Conservation (phyloP, 1,140 invertebrate species). For the Diuraphis noxia region DNA sequence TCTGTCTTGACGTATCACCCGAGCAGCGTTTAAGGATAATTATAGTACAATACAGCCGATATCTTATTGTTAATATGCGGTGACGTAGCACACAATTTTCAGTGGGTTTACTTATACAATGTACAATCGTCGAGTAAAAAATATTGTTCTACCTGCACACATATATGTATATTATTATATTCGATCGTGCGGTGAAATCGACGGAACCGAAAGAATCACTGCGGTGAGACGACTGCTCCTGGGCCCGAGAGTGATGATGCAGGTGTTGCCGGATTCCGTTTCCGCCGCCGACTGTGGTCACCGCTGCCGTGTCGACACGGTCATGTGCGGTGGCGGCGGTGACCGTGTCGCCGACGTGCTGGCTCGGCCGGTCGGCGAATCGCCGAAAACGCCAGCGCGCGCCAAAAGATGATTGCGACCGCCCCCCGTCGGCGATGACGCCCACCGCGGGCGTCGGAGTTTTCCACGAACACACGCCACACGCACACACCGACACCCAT, state of each 20-base stretch:
- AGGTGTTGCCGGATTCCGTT: slow-evolving; percentile 11
- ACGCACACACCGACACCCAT: background rate
- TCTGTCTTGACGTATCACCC: background rate
- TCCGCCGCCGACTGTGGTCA: background rate
- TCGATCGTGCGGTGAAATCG: background rate
- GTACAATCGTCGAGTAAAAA: background rate
- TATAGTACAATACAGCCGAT: background rate
- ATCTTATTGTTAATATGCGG: background rate
- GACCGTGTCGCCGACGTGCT: slow-evolving; percentile 1
- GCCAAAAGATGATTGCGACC: slow-evolving; percentile 40
- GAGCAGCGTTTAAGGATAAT: background rate
- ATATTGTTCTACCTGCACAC: background rate
- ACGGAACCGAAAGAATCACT: background rate
- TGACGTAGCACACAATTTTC: background rate
- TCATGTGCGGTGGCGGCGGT: background rate
- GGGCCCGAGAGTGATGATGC: background rate
- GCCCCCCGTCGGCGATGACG: slow-evolving; percentile 16
- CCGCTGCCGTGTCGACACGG: background rate
- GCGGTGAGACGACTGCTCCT: background rate
- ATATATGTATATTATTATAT: background rate
- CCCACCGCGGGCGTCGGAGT: slow-evolving; percentile 30
- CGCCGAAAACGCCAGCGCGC: slow-evolving; percentile 39
- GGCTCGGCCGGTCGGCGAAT: slow-evolving; percentile 18
- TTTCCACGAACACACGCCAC: background rate
- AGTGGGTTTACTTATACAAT: background rate